These are phyloP conservation scores for Xylota sylvarum DNA, from an alignment of 2,888 invertebrate species.

Conservation along the genomic window DNA sequence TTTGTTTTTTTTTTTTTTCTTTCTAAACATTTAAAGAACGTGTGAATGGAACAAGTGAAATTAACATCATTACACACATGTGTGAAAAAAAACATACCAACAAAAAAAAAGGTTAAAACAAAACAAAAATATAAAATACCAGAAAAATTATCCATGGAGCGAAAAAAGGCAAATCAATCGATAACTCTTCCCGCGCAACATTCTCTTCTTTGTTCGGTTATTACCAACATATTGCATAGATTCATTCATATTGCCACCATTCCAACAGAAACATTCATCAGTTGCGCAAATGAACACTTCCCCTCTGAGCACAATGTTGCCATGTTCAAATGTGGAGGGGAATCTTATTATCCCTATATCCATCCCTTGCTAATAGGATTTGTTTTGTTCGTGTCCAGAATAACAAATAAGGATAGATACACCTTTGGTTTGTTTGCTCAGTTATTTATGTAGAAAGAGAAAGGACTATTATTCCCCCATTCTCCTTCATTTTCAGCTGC, in stretches of 20 bases:
- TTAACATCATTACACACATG: slow-evolving; percentile 39
- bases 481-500: slow-evolving; percentile 50
- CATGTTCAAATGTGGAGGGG: slow-evolving; percentile 4
- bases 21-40: slow-evolving; percentile 20
- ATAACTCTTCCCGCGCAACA: slow-evolving; percentile 68
- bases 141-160: background rate
- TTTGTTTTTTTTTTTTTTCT: background rate
- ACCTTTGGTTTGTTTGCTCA: slow-evolving; percentile 38
- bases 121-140: slow-evolving; percentile 30
- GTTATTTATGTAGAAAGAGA: slow-evolving; percentile 58
- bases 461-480: slow-evolving; percentile 59
- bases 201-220: slow-evolving; percentile 49
- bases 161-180: slow-evolving; percentile 24
- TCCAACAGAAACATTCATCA: slow-evolving; percentile 31
- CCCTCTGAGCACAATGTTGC: slow-evolving; percentile 25
- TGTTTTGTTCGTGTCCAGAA: slow-evolving; percentile 2
- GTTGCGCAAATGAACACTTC: slow-evolving; percentile 37
- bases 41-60: slow-evolving; percentile 55
- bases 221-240: slow-evolving; percentile 50
- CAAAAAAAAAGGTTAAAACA: slow-evolving; percentile 15
- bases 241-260: slow-evolving; percentile 11
- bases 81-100: slow-evolving; percentile 32
- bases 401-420: slow-evolving; percentile 63
- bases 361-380: slow-evolving; percentile 35
- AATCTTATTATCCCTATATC: slow-evolving; percentile 8